Evolutionary conservation across 1,140 invertebrate species (phyloP), one percentile per base, ranked within the genome.

Genomic region (Brachionus asplanchnoidis): DNA sequence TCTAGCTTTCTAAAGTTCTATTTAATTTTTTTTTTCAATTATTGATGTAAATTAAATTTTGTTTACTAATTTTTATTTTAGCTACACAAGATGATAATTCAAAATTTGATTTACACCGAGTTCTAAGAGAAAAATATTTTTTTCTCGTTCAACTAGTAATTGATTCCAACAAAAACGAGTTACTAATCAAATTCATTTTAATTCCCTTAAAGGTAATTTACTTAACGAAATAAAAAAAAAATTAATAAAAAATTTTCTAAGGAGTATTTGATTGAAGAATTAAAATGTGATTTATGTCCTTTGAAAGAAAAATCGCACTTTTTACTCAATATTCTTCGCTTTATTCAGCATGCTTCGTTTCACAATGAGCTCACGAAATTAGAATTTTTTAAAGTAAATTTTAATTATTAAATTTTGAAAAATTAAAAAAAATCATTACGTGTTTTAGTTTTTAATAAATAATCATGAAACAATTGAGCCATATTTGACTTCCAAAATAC

Each of bases 291-390:
- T 12, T 12, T 50, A 6, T 77, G 73, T 68, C 36, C 79, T 14
- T 17, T 60, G 14, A 82, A 82, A 26, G 79, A 82, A 68, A 82
- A 82, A 28, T 65, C 32, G 0, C 79, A 82, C 36, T 82, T 82
- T 46, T 20, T 68, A 46, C 28, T 82, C 14, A 82, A 82, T 36
- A 82, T 82, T 42, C 28, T 82, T 17, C 53, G 79, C 14, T 82
- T 20, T 36, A 82, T 82, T 65, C 53, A 82, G 0, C 79, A 82
- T n/a, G 23, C 79, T 23, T 11, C 8, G 4, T 23, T 82, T 1
- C 40, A 36, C 6, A 60, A 23, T 40, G 50, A 82, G 26, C 9
- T 60, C 7, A 65, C 53, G 0, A 82, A 65, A 14, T 44, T 82
- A 14, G 79, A 82, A 60, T 44, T 82, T 28, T 65, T 82, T 11